Conservation (phyloP, 2,888 invertebrate genomes). For the Dinocampus coccinellae region DNA sequence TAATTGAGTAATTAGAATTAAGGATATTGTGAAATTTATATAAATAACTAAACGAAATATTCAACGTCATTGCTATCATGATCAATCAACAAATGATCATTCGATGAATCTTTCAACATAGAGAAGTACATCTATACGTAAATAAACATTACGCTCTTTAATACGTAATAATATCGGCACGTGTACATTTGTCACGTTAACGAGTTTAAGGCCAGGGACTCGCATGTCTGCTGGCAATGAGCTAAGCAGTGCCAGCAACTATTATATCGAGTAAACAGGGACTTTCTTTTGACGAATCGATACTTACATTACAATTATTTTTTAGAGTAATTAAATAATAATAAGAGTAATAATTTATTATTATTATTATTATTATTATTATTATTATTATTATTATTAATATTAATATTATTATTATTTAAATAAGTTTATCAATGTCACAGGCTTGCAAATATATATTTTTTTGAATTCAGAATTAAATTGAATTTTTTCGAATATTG, state of each 20-base stretch:
- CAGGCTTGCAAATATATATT: no score
- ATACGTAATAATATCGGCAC: neutral
- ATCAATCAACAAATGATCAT: neutral
- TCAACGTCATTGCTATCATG: neutral
- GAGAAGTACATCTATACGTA: neutral
- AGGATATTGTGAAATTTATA: no score
- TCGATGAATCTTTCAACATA: neutral
- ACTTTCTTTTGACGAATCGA: constrained; percentile 26
- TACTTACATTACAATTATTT: no score
- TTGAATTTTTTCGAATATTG: no score
- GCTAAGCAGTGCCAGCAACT: constrained; percentile 16
- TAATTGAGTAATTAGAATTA: no score
- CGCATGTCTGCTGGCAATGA: constrained; percentile 42
- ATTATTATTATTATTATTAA: no score
- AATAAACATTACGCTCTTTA: neutral
- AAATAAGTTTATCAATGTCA: no score
- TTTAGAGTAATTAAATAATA: no score
- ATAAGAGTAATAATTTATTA: no score
- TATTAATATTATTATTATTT: no score
- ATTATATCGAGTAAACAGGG: constrained; percentile 32
- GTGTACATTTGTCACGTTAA: constrained; percentile 21
- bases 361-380: no score
- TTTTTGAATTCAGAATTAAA: no score
- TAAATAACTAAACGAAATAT: neutral
- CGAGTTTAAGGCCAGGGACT: constrained; percentile 45